Evolutionary conservation across 2,888 invertebrate genomes (phyloP), one percentile per base, ranked within the genome.

Genomic region (Podotricha telesiphe): DNA sequence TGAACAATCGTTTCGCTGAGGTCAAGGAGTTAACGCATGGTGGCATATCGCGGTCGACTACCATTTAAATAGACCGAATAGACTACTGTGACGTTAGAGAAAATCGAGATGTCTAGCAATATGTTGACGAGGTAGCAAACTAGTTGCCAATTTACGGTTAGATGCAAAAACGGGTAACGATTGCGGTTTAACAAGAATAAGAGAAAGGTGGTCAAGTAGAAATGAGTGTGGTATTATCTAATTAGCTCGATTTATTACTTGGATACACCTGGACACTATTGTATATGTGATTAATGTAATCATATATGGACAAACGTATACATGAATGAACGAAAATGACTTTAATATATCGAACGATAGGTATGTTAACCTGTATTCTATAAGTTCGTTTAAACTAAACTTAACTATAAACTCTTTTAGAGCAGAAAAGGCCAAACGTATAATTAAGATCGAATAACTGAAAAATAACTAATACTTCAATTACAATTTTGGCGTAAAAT

Each of bases 1-100:
- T 13, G 15, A 62, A 62, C 61, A 67, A 67, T 47, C 61, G 47
- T 62, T 59, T 17, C 37, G 37, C 22, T 59, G 63, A 59, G 70
- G 70, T 67, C 70, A 70, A 68, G 67, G 64, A 64, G 48, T 59
- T 13, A 55, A 70, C 73, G 73, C 71, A 67, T 70, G 67, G 63
- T 56, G 65, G 66, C 64, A 10, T 69, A 74, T 71, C 71, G 67
- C 63, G 76, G 75, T 69, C 72, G 61, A 45, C 42, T 53, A 47
- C 19, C 59, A 51, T 68, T 65, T 76, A 78, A 76, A 77, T 80
- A 67, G 80, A 74, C 40, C 63, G 55, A 67, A 61, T 48, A 22
- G 61, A 42, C 51, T 45, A 53, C 28, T n/a, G 20, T 28, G 28
- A 28, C 6, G 3, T 28, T 28, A 67, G 67, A 53, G 61, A 47